Evolutionary conservation across 92 coral and sea anemone species (phyloP).

Genomic region (Paramuricea clavata): DNA sequence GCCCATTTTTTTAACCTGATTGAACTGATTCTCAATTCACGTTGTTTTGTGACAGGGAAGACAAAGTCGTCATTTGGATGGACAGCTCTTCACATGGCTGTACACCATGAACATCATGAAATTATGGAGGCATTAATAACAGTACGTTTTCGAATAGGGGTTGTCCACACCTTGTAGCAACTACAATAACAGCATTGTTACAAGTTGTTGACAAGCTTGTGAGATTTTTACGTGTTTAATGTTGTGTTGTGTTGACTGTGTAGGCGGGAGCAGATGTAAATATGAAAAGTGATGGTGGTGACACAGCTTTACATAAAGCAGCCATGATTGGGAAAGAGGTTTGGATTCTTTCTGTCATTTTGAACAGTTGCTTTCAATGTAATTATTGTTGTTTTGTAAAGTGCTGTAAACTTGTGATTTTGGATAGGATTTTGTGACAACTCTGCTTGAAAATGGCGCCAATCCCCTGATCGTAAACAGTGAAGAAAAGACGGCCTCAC

Average conservation of each 20-base stretch:
- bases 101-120: constrained; percentile 83
- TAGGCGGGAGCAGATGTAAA: constrained; percentile 91
- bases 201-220: not conserved
- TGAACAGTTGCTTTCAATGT: no score
- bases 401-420: not conserved
- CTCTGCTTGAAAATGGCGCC: constrained; percentile 82
- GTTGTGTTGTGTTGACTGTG: not conserved
- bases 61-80: constrained; percentile 93
- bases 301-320: constrained; percentile 92
- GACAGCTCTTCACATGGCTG: constrained; percentile 92
- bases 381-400: not conserved
- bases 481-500: constrained; percentile 89
- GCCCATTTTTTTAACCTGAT: not conserved
- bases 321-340: constrained; percentile 94
- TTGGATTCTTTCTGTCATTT: constrained; percentile 33
- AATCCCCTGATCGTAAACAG: constrained; percentile 86
- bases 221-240: not conserved
- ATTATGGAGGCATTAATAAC: constrained; percentile 80
- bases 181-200: not conserved
- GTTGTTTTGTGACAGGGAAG: constrained; percentile 65
- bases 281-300: constrained; percentile 90
- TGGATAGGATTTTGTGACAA: constrained; percentile 79
- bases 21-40: not conserved
- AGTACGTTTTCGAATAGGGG: no score
- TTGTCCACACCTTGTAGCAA: no score